phyloP scores from a whole-genome alignment of 1,140 invertebrate species.

The Cydia amplana region DNA sequence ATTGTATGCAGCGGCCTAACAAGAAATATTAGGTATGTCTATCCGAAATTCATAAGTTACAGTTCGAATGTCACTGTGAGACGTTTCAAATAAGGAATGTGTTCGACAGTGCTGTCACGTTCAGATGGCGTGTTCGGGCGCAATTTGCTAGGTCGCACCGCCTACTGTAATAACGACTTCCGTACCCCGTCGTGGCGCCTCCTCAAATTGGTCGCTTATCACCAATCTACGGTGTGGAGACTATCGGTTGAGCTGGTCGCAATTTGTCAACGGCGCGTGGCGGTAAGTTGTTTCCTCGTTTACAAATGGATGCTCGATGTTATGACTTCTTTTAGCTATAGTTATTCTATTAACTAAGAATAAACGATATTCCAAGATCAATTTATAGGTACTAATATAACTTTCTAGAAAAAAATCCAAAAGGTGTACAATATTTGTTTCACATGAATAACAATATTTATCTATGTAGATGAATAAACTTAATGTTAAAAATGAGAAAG shows the following conservation, averaged over 20 bases:
- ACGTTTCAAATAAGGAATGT: conserved; percentile 75
- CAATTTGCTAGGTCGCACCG: conserved; percentile 73
- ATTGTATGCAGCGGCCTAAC: not conserved
- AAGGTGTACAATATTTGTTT: too few relatives aligned
- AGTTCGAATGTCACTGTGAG: conserved; percentile 67
- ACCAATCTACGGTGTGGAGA: conserved; percentile 74
- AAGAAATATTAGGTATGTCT: conserved; percentile 16
- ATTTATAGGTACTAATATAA: too few relatives aligned
- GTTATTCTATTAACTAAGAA: too few relatives aligned
- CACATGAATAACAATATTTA: too few relatives aligned
- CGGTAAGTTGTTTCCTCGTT: conserved; percentile 57
- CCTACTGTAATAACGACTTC: conserved; percentile 79
- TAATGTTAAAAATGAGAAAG: too few relatives aligned
- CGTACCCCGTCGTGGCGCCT: conserved; percentile 76
- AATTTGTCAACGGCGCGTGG: conserved; percentile 68
- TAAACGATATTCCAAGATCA: too few relatives aligned
- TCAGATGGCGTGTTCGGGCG: conserved; percentile 72
- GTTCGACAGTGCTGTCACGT: conserved; percentile 76
- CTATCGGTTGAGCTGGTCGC: conserved; percentile 67
- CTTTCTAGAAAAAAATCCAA: too few relatives aligned
- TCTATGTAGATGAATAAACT: too few relatives aligned
- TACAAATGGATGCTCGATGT: conserved; percentile 48
- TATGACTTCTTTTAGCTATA: not conserved
- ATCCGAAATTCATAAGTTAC: conserved; percentile 47
- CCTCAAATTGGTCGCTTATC: conserved; percentile 79